Percentiles rank a stretch among this genome's conserved stretches.
Evolutionary conservation across 2,888 invertebrate species (phyloP).

Genomic region (Syrphus vitripennis): DNA sequence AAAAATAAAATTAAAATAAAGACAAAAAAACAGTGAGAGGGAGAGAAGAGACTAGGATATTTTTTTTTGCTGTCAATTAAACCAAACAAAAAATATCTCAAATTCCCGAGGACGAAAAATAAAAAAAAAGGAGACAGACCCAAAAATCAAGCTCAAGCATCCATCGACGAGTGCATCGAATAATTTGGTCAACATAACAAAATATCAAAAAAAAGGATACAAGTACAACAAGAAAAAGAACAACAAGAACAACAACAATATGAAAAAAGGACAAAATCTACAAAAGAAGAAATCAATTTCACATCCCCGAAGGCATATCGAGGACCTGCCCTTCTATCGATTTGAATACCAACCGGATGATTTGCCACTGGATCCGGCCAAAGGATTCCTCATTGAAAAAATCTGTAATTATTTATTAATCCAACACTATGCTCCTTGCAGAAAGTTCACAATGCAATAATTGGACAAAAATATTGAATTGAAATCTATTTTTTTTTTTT

Average conservation of each 20-base stretch:
- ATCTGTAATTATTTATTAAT: slow-evolving; percentile 74
- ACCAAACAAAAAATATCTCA: slow-evolving; percentile 14
- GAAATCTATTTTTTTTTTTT: background rate
- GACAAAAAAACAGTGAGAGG: background rate
- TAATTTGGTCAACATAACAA: slow-evolving; percentile 1
- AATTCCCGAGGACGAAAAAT: background rate
- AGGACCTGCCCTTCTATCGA: slow-evolving; percentile 79
- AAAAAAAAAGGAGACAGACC: background rate
- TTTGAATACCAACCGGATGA: slow-evolving; percentile 78
- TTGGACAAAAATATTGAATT: slow-evolving; percentile 17
- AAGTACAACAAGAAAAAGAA: background rate
- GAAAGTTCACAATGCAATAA: slow-evolving; percentile 23
- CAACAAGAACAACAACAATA: background rate
- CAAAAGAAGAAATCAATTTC: slow-evolving; percentile 56
- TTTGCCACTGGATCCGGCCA: slow-evolving; percentile 80
- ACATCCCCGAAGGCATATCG: slow-evolving; percentile 74
- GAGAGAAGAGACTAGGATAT: background rate
- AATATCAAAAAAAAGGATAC: background rate
- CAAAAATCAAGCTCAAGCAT: background rate
- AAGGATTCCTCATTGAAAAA: slow-evolving; percentile 76
- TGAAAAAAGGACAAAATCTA: slow-evolving; percentile 43
- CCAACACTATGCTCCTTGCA: slow-evolving; percentile 16
- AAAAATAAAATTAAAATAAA: background rate
- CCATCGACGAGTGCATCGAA: background rate
- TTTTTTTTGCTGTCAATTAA: slow-evolving; percentile 1